These are phyloP conservation scores for Phallusia fumigata DNA, from an alignment of 23 tunicate species.

Conservation along the genomic window DNA sequence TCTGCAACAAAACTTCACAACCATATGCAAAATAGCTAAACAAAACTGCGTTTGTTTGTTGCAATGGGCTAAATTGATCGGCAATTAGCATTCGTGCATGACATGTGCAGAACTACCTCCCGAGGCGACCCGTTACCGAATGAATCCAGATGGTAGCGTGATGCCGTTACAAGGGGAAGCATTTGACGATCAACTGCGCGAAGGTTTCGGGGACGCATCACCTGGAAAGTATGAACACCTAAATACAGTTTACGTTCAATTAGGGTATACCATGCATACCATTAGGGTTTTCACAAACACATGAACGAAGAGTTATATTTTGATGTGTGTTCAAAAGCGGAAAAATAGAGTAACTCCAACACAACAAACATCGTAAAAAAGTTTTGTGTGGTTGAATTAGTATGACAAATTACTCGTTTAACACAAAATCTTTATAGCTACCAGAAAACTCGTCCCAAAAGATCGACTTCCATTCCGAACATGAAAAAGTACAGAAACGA, in stretches of 20 bases:
- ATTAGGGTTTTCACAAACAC: too few species aligned
- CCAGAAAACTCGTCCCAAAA: conserved; percentile 41
- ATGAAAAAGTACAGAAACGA: conserved; percentile 78
- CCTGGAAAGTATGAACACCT: conserved; percentile 41
- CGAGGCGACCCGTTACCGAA: conserved; percentile 56
- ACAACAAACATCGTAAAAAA: too few species aligned
- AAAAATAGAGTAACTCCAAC: too few species aligned
- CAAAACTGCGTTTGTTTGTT: too few species aligned
- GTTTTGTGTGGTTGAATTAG: too few species aligned
- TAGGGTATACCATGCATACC: too few species aligned
- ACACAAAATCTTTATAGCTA: conserved; percentile 29
- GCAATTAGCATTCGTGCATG: background rate
- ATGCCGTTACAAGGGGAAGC: conserved; percentile 74
- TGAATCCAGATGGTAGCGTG: conserved; percentile 76
- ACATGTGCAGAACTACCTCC: conserved; percentile 53
- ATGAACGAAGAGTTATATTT: too few species aligned
- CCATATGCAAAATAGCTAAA: too few species aligned
- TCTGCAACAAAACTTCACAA: too few species aligned
- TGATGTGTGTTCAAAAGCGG: too few species aligned
- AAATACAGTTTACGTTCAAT: background rate
- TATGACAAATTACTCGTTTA: too few species aligned
- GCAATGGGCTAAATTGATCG: background rate
- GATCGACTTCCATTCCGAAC: conserved; percentile 52
- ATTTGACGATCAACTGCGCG: conserved; percentile 45
- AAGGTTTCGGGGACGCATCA: conserved; percentile 34